phyloP scores from a whole-genome alignment of 2,888 invertebrate species.

The Nephrotoma guestfalica region DNA sequence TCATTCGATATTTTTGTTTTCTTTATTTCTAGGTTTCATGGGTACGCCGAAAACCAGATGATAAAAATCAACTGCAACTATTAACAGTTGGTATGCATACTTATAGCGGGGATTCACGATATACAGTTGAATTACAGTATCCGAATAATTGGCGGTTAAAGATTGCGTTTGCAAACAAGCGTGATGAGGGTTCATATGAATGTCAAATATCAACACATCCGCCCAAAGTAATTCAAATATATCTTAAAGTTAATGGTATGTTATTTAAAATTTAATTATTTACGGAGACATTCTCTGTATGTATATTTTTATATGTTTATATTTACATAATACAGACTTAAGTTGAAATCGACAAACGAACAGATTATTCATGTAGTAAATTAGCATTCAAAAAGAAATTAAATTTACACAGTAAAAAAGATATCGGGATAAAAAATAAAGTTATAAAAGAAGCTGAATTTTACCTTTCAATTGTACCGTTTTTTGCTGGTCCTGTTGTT shows the following conservation, averaged over 20 bases:
- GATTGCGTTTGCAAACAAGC: conserved; percentile 35
- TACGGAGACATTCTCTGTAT: background rate
- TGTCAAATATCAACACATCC: conserved; percentile 41
- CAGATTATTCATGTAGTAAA: background rate
- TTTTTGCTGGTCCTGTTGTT: background rate
- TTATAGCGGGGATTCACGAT: conserved; percentile 50
- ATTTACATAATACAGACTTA: background rate
- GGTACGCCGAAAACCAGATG: conserved; percentile 43
- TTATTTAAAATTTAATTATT: conserved; percentile 6
- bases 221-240: conserved; percentile 36
- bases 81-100: conserved; percentile 51
- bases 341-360: background rate
- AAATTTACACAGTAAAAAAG: background rate
- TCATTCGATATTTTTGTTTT: background rate
- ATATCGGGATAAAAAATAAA: background rate
- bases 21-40: conserved; percentile 44
- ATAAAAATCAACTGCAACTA: conserved; percentile 47
- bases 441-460: background rate
- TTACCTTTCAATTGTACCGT: background rate
- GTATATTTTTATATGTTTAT: background rate
- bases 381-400: background rate
- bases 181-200: conserved; percentile 38
- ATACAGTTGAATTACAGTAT: conserved; percentile 38
- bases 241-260: conserved; percentile 36
- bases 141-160: conserved; percentile 42